Percentiles rank a stretch among this genome's conserved stretches.
Evolutionary conservation across 2,888 invertebrate genomes (phyloP).

Genomic region (Diogma glabrata): DNA sequence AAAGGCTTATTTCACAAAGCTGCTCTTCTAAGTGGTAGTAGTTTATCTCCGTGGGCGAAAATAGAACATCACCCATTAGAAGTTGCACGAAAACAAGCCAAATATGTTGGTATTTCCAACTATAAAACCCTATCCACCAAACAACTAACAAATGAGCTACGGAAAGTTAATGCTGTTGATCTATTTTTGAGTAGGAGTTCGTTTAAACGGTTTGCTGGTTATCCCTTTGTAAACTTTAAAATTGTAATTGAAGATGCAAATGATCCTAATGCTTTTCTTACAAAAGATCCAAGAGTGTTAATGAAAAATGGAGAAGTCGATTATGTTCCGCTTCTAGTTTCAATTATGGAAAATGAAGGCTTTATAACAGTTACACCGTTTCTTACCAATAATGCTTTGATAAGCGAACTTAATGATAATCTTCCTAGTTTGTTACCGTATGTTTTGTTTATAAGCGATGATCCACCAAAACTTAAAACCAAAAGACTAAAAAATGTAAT

Average conservation of each 20-base stretch:
- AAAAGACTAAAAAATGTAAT: too few species aligned
- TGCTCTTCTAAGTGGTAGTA: constrained; percentile 30
- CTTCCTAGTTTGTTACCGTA: too few species aligned
- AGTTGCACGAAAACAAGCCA: constrained; percentile 26
- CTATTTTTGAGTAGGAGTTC: too few species aligned
- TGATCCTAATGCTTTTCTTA: constrained; percentile 32
- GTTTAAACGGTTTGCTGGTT: too few species aligned
- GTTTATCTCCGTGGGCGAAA: constrained; percentile 23
- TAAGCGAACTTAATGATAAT: too few species aligned
- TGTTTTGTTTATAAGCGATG: too few species aligned
- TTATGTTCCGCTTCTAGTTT: constrained; percentile 33
- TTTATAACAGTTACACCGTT: constrained; percentile 27
- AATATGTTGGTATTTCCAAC: constrained; percentile 26
- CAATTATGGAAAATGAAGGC: constrained; percentile 33
- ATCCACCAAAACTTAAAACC: too few species aligned
- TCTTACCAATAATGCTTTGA: constrained; percentile 4
- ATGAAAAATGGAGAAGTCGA: constrained; percentile 27
- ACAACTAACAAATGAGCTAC: constrained; percentile 27
- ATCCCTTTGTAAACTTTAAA: neutral
- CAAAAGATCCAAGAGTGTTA: constrained; percentile 29
- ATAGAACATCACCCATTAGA: constrained; percentile 13
- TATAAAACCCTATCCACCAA: constrained; percentile 19
- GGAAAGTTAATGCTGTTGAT: constrained; percentile 25
- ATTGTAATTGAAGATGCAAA: neutral
- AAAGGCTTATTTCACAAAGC: neutral